Conservation (phyloP, 2,888 invertebrate genomes). For the Acronicta psi region DNA sequence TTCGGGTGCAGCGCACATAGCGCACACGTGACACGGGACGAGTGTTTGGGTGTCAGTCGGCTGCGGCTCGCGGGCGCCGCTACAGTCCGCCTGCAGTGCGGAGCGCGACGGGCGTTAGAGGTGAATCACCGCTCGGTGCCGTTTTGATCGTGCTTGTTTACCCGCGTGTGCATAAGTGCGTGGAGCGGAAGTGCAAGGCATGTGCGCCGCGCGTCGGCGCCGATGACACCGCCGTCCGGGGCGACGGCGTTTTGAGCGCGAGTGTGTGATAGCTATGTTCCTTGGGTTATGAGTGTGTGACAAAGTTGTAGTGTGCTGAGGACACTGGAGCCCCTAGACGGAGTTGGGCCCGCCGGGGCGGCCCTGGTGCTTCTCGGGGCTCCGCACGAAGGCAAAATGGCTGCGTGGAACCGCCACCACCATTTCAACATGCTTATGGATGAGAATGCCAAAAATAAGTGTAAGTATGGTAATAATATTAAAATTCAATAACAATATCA, state of each 20-base stretch:
- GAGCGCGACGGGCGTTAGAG: constrained; percentile 79
- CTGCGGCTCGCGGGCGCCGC: constrained; percentile 78
- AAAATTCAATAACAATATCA: not conserved
- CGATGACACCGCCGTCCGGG: constrained; percentile 84
- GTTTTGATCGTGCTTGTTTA: constrained; percentile 86
- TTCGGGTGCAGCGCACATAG: constrained; percentile 66
- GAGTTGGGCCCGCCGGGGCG: constrained; percentile 90
- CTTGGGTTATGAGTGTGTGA: constrained; percentile 88
- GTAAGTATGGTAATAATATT: constrained; percentile 80
- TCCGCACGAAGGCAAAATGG: constrained; percentile 91
- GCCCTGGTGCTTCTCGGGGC: constrained; percentile 89
- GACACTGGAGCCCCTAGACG: constrained; percentile 91
- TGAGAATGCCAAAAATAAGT: constrained; percentile 91
- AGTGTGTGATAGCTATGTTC: constrained; percentile 84
- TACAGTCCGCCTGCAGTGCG: constrained; percentile 83
- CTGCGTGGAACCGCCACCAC: constrained; percentile 93
- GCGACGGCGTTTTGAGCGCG: constrained; percentile 80
- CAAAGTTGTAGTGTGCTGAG: constrained; percentile 86
- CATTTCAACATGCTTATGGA: constrained; percentile 92
- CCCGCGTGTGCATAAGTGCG: constrained; percentile 87
- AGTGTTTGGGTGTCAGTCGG: constrained; percentile 86
- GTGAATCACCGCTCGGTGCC: constrained; percentile 85
- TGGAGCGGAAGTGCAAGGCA: constrained; percentile 87
- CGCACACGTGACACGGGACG: constrained; percentile 83
- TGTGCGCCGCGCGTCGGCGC: constrained; percentile 83